A percentile compares a stretch with the other conserved stretches of the same genome.
These are phyloP conservation scores for Latrodectus elegans DNA, from an alignment of 2,888 invertebrate species.

Conservation along the genomic window DNA sequence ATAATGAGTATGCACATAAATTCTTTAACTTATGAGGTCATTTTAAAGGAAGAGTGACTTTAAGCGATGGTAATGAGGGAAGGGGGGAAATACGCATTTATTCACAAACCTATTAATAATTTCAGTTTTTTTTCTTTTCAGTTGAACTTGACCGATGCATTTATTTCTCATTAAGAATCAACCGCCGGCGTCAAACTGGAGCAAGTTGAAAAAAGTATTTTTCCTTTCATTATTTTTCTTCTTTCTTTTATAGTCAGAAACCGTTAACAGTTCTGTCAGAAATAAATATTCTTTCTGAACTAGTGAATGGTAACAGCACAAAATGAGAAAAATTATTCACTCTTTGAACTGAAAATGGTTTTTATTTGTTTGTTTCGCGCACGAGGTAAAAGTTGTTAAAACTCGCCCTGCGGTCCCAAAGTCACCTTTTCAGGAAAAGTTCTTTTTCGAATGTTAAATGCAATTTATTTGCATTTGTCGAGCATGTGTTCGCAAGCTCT, in stretches of 20 bases:
- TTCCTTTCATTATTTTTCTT: too few species aligned
- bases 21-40: too few species aligned
- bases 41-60: too few species aligned
- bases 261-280: neutral
- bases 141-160: too few species aligned
- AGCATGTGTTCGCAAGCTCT: neutral
- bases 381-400: neutral
- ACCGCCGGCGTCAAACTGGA: too few species aligned
- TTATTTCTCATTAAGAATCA: too few species aligned
- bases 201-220: too few species aligned
- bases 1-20: too few species aligned
- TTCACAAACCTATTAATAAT: too few species aligned
- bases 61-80: too few species aligned
- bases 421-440: neutral
- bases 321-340: neutral
- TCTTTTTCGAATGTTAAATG: neutral
- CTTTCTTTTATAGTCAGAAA: neutral
- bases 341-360: conserved; percentile 1
- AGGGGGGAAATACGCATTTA: too few species aligned
- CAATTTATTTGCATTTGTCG: neutral
- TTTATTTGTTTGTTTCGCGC: neutral
- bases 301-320: neutral
- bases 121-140: too few species aligned
- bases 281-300: neutral
- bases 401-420: neutral